Evolutionary conservation across 2,797 vertebrate species (phyloP).

Genomic region (Triplophysa bombifrons): DNA sequence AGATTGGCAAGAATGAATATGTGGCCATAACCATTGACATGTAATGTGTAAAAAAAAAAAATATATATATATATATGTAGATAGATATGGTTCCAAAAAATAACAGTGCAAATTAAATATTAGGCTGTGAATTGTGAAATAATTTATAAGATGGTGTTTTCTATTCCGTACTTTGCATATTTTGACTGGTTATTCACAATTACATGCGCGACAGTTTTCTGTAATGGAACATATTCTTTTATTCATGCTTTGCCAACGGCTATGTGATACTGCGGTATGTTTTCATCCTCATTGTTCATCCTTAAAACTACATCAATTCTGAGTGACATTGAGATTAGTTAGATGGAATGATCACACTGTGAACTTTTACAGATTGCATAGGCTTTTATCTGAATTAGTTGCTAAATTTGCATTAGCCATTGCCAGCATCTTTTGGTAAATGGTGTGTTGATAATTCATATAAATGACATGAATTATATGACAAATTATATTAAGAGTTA

Average conservation of each 20-base stretch:
- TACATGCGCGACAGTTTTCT: constrained; percentile 12
- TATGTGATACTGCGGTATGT: constrained; percentile 22
- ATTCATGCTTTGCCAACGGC: constrained; percentile 46
- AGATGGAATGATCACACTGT: constrained; percentile 68
- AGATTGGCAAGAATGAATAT: too few species aligned
- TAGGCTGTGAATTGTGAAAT: constrained; percentile 12
- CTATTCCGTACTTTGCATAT: background rate
- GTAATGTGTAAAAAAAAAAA: too few species aligned
- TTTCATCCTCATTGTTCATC: constrained; percentile 58
- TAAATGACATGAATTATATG: background rate
- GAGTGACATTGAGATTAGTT: constrained; percentile 71
- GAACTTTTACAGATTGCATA: constrained; percentile 58
- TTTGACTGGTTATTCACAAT: constrained; percentile 28
- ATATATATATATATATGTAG: too few species aligned
- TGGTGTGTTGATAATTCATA: background rate
- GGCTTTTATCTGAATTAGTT: constrained; percentile 50
- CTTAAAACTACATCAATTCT: constrained; percentile 63
- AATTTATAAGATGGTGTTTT: constrained; percentile 14
- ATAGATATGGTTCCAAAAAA: background rate
- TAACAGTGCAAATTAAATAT: background rate
- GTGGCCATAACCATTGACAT: too few species aligned
- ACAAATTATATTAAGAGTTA: background rate
- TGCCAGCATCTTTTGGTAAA: constrained; percentile 64
- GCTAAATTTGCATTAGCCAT: constrained; percentile 53
- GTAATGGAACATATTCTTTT: constrained; percentile 43